Evolutionary conservation across 2,113 vertebrate species (phyloP).

Genomic region (Eurypyga helias): DNA sequence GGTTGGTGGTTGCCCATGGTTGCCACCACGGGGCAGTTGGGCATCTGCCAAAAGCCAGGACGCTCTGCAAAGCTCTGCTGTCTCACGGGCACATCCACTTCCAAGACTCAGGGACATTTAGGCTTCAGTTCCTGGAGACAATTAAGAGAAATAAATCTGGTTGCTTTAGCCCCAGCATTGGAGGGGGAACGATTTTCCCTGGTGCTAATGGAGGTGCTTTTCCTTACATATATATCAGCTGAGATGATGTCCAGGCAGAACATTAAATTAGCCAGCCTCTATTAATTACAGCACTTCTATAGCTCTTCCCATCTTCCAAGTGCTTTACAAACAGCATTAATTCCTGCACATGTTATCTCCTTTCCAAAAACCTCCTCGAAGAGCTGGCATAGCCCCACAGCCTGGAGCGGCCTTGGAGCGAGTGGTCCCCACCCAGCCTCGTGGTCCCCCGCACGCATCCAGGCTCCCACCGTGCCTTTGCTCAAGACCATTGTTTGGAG

Average conservation of each 20-base stretch:
- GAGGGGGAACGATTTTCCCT: background rate
- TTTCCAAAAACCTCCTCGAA: conserved; percentile 33
- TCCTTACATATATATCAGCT: conserved; percentile 46
- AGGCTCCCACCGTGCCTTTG: background rate
- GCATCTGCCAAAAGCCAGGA: background rate
- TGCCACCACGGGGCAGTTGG: accelerated
- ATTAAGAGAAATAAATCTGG: conserved; percentile 56
- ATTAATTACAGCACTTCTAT: conserved; percentile 60
- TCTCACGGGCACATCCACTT: background rate
- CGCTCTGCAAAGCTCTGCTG: background rate
- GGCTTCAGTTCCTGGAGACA: background rate
- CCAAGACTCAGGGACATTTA: background rate
- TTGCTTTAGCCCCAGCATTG: background rate
- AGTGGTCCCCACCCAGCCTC: background rate
- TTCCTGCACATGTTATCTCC: background rate
- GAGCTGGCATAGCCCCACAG: background rate
- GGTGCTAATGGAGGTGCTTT: conserved; percentile 24
- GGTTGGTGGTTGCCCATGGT: background rate
- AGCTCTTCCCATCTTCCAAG: conserved; percentile 40
- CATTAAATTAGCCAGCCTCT: conserved; percentile 45
- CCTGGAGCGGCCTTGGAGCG: background rate
- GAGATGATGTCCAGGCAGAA: conserved; percentile 33
- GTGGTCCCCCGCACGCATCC: accelerated
- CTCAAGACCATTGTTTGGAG: conserved; percentile 35
- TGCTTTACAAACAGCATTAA: conserved; percentile 48